phyloP scores from a whole-genome alignment of 2,113 vertebrate genomes.

The Varanus salvator region DNA sequence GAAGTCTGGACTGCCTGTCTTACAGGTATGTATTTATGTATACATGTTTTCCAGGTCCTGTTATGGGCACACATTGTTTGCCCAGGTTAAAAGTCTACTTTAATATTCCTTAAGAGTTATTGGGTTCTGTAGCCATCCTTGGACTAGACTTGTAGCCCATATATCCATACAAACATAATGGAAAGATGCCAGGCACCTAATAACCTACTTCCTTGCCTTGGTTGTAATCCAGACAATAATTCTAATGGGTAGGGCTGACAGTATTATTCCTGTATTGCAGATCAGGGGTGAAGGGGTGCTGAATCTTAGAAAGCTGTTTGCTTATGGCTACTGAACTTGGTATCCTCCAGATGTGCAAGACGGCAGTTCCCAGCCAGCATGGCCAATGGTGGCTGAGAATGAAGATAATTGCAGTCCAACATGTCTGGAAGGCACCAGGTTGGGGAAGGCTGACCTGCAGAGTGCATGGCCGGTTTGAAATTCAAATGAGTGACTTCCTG shows the following conservation, averaged over 20 bases:
- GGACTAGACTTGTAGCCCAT: constrained; percentile 40
- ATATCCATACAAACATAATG: constrained; percentile 35
- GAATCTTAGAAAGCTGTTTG: not conserved
- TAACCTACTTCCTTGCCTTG: constrained; percentile 38
- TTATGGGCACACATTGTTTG: fast-evolving
- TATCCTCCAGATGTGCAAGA: too few species aligned
- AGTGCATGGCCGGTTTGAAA: not conserved
- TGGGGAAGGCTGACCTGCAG: not conserved
- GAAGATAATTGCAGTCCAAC: too few species aligned
- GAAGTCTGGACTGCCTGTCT: not conserved
- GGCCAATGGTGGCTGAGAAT: too few species aligned
- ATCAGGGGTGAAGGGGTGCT: too few species aligned
- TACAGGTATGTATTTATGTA: not conserved
- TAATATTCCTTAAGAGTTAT: constrained; percentile 26
- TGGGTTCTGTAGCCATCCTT: constrained; percentile 57
- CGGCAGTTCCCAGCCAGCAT: too few species aligned
- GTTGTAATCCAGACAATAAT: not conserved
- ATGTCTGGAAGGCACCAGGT: too few species aligned
- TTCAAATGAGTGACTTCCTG: not conserved
- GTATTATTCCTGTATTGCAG: not conserved
- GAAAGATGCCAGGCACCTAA: constrained; percentile 67
- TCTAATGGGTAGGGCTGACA: not conserved
- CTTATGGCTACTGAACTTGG: not conserved
- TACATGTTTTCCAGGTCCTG: not conserved
- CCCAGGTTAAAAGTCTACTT: not conserved